These are phyloP conservation scores for Centropyge bicolor DNA, from an alignment of 2,797 vertebrate genomes.

Conservation along the genomic window DNA sequence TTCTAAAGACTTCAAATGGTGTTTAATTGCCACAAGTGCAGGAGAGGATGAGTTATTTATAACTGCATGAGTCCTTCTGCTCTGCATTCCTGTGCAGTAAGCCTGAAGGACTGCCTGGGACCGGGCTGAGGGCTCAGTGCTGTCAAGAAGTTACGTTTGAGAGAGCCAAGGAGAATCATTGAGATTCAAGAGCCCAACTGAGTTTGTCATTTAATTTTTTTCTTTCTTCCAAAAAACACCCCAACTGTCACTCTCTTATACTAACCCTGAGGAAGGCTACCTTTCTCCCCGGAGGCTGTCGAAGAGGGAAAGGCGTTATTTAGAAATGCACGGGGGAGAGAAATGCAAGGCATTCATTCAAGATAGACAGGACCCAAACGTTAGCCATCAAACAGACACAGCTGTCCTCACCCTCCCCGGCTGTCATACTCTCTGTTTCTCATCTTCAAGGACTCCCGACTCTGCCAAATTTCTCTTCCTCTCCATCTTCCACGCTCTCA, in stretches of 20 bases:
- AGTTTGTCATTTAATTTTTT: conserved; percentile 64
- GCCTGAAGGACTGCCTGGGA: conserved; percentile 66
- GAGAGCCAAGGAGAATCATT: conserved; percentile 70
- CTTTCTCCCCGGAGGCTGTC: conserved; percentile 51
- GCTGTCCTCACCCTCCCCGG: conserved; percentile 63
- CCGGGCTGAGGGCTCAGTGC: conserved; percentile 58
- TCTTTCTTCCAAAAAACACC: conserved; percentile 33
- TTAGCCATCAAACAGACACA: conserved; percentile 69
- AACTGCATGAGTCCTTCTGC: conserved; percentile 46
- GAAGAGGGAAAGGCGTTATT: conserved; percentile 40
- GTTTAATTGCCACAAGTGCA: conserved; percentile 67
- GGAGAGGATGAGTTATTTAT: conserved; percentile 62
- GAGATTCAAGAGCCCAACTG: conserved; percentile 73
- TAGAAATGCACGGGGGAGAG: conserved; percentile 61
- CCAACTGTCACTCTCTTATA: conserved; percentile 57
- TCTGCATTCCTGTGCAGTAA: conserved; percentile 71
- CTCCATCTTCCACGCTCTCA: conserved; percentile 53
- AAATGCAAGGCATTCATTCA: conserved; percentile 56
- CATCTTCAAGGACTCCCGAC: conserved; percentile 72
- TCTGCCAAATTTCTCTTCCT: conserved; percentile 66
- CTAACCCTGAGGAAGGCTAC: conserved; percentile 42
- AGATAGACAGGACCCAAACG: conserved; percentile 61
- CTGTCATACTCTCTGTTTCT: conserved; percentile 69
- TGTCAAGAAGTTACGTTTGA: conserved; percentile 69
- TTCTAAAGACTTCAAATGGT: conserved; percentile 68